Percentiles rank a stretch among this genome's conserved stretches.
Evolutionary conservation across 2,888 invertebrate species (phyloP).

Genomic region (Teleiodes luculella): DNA sequence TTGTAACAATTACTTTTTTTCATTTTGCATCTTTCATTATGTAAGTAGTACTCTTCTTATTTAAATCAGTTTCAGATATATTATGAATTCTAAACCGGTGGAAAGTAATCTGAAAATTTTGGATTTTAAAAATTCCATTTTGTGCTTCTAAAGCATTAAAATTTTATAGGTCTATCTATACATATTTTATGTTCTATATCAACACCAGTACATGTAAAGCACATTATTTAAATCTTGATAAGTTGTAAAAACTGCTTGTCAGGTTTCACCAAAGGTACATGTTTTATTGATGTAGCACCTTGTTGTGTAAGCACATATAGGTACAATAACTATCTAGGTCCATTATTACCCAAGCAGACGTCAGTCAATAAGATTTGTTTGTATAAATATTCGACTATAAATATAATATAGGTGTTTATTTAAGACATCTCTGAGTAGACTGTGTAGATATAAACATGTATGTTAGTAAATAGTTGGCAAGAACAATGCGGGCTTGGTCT

Average conservation of each 20-base stretch:
- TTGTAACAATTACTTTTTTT: not conserved
- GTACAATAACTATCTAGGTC: not conserved
- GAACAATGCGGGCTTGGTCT: constrained; percentile 45
- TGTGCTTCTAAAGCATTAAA: too few relatives aligned
- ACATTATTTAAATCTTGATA: too few relatives aligned
- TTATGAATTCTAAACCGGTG: too few relatives aligned
- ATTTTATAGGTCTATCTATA: too few relatives aligned
- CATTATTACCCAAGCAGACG: constrained; percentile 10
- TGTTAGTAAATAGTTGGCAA: constrained; percentile 61
- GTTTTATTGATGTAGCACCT: not conserved
- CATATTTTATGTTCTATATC: too few relatives aligned
- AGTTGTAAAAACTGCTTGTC: too few relatives aligned
- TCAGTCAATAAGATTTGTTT: constrained; percentile 21
- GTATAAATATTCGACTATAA: constrained; percentile 30
- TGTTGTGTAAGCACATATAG: not conserved
- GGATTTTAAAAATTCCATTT: too few relatives aligned
- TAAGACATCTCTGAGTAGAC: constrained; percentile 35
- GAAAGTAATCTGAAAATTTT: too few relatives aligned
- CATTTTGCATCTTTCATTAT: not conserved
- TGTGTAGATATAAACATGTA: constrained; percentile 41
- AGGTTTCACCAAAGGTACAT: not conserved
- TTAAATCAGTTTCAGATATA: too few relatives aligned
- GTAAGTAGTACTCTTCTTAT: too few relatives aligned
- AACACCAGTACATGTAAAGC: too few relatives aligned
- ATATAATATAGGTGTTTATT: constrained; percentile 34